Conservation (phyloP, 2,888 invertebrate genomes). For the Parnassius apollo region DNA sequence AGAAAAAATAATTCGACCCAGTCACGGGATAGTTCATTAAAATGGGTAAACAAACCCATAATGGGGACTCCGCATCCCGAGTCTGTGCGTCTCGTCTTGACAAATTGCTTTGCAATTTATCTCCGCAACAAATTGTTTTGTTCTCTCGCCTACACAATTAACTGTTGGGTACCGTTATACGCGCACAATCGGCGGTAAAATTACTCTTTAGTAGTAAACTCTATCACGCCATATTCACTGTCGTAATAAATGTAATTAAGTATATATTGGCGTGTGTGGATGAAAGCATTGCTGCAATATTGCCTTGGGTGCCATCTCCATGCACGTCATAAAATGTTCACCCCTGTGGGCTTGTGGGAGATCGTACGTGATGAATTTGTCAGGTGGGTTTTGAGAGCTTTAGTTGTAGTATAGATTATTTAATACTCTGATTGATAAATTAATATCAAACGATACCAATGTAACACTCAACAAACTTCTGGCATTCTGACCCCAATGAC, state of each 20-base stretch:
- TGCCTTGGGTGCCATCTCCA: constrained; percentile 28
- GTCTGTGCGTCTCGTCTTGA: constrained; percentile 25
- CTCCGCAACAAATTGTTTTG: constrained; percentile 35
- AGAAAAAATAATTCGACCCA: constrained; percentile 21
- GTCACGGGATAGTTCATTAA: constrained; percentile 26
- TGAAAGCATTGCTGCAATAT: constrained; percentile 3
- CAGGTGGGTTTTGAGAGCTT: constrained; percentile 36
- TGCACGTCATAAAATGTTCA: constrained; percentile 55
- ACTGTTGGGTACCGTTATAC: constrained; percentile 28
- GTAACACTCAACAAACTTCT: neutral
- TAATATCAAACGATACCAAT: neutral
- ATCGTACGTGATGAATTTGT: constrained; percentile 52
- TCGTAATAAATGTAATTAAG: neutral
- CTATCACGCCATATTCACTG: constrained; percentile 1
- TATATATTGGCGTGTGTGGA: constrained; percentile 4
- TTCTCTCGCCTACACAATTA: constrained; percentile 31
- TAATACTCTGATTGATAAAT: constrained; percentile 10
- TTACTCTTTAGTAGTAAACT: constrained; percentile 18
- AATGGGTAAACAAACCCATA: constrained; percentile 30
- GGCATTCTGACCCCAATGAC: too few relatives aligned
- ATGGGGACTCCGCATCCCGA: constrained; percentile 26
- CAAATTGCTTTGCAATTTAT: constrained; percentile 35
- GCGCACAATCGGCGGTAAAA: constrained; percentile 8
- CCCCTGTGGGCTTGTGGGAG: constrained; percentile 43
- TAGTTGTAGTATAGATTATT: constrained; percentile 46